Conservation (phyloP, 2,797 vertebrate species). For the Arrhamphus sclerolepis region DNA sequence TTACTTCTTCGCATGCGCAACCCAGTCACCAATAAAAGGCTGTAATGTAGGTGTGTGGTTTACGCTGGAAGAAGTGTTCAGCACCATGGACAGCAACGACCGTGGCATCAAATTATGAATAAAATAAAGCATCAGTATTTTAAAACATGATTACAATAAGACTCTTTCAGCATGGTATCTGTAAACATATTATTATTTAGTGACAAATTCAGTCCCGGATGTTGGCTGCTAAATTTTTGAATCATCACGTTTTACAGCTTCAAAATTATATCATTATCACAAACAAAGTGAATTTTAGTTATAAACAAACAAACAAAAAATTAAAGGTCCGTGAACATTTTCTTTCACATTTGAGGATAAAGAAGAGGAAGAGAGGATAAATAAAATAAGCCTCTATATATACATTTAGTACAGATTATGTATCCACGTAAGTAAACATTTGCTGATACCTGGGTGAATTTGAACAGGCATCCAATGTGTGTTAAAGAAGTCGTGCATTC, state of each 20-base stretch:
- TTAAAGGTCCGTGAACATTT: neutral
- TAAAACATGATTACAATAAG: too few relatives aligned
- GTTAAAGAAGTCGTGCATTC: neutral
- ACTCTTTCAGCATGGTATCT: too few relatives aligned
- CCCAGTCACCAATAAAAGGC: conserved; percentile 27
- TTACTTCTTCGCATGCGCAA: conserved; percentile 67
- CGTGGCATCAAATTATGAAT: neutral
- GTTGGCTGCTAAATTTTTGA: neutral
- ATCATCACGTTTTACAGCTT: neutral
- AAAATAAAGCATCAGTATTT: neutral
- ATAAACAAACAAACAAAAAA: neutral
- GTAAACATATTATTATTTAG: too few relatives aligned
- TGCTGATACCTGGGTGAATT: too few relatives aligned
- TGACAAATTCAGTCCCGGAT: too few relatives aligned
- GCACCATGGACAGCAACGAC: conserved; percentile 62
- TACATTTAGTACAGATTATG: too few relatives aligned
- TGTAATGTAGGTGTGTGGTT: conserved; percentile 16
- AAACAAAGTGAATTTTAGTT: neutral
- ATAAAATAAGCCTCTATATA: too few relatives aligned
- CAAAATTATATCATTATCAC: too few relatives aligned
- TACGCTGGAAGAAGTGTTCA: conserved; percentile 26
- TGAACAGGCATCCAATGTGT: neutral
- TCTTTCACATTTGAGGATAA: neutral
- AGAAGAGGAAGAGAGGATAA: neutral
- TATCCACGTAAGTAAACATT: too few relatives aligned